Evolutionary conservation across 2,888 invertebrate species (phyloP), one percentile per base, ranked within the genome.

Genomic region (Sarcophaga subvicina): DNA sequence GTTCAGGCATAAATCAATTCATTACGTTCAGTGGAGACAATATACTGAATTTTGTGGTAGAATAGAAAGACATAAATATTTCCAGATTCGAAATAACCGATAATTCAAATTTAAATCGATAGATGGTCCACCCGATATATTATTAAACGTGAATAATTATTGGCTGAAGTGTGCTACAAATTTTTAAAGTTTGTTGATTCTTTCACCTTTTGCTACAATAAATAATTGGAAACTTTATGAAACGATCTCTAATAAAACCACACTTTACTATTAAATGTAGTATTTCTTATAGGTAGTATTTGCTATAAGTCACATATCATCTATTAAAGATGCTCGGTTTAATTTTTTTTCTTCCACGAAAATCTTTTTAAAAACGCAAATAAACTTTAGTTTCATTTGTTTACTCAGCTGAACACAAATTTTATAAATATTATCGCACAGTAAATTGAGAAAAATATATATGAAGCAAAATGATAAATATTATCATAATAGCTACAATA

Each of bases 311-410:
- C 59, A 82, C 63, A 45, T 54, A 37, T 14, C n/a, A 59, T 59
- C 8, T 49, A 17, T 17, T 54, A 14, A n/a, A 49, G 54, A 17
- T 66, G 70, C n/a, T 45, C 70, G 22, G 70, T 82, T 82, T 70
- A 59, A 3, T 59, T 37, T 5, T n/a, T 27, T 76, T 64, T 45
- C 17, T 70, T 14, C 27, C 59, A 70, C 70, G 63, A 70, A 82
- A 70, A 77, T 22, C n/a, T 27, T 60, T 22, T 60, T 25, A 77
- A 67, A 73, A 60, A 60, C n/a, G 14, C 37, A 17, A 73, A 60
- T 20, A 69, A 69, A 17, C 47, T 70, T 81, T 45, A 84, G 84
- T 84, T 80, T 12, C 69, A 73, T 69, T 78, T 59, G 22, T 17
- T 73, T 22, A 27, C 45, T 47, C 54, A 81, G 63, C 72, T 77